Conservation (phyloP, 2,888 invertebrate genomes). For the Mantis religiosa region DNA sequence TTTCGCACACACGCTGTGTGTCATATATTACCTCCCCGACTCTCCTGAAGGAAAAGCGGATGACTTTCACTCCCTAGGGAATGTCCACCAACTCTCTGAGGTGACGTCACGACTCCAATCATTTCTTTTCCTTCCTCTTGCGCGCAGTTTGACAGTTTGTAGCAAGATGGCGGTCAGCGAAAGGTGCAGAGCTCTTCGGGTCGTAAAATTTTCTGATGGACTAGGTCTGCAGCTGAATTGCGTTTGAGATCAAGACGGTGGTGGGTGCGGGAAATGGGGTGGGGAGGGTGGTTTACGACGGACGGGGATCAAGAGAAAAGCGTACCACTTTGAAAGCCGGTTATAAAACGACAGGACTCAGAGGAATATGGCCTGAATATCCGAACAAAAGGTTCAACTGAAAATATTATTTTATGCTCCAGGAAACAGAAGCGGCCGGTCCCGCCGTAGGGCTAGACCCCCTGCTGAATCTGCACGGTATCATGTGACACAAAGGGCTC, state of each 20-base stretch:
- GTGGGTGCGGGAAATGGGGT: background rate
- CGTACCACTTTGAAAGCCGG: background rate
- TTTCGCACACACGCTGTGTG: background rate
- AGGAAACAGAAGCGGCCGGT: background rate
- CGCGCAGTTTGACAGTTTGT: background rate
- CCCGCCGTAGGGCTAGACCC: background rate
- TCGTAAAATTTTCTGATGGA: background rate
- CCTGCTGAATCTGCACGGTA: background rate
- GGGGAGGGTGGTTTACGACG: background rate
- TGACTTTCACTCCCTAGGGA: background rate
- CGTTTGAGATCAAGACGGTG: background rate
- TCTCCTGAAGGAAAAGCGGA: background rate
- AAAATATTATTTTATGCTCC: background rate
- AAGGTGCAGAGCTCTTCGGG: background rate
- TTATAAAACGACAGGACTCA: background rate
- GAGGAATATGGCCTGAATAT: background rate
- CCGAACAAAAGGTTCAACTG: background rate
- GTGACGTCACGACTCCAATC: background rate
- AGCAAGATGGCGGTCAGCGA: background rate
- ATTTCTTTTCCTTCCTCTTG: background rate
- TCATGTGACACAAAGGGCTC: background rate
- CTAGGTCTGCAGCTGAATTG: background rate
- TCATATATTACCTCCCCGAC: background rate
- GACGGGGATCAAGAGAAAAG: background rate
- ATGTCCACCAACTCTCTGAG: background rate